Evolutionary conservation across 2,113 vertebrate species (phyloP), one percentile per base, ranked within the genome.

Genomic region (Callopanchax toddi): DNA sequence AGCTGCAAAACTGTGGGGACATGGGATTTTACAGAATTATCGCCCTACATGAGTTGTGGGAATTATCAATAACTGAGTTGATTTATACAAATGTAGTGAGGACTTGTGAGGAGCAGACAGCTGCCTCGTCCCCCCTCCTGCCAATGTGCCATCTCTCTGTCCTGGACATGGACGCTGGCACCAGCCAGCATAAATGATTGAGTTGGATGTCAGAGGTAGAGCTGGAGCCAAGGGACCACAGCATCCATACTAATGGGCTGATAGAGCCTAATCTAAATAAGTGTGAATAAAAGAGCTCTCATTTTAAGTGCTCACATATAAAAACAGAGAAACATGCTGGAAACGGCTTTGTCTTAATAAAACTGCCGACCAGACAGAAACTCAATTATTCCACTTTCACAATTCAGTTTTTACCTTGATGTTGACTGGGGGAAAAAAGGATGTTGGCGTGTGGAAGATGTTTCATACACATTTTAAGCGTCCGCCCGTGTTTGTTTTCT

Each of bases 241-340:
- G 78, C 75, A 58, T 85, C 81, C 69, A 82, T 79, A 71, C 79
- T 86, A 81, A 85, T 77, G 61, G 71, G 49, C 72, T 79, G 76
- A 81, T 64, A 64, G 70, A 77, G 74, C 69, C 67, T 81, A 76
- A 87, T 83, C 75, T 78, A 81, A 87, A 88, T 65, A 81, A 86
- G 76, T 82, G 86, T 65, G 74, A 82, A 85, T 78, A 71, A 83
- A 83, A 81, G 37, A 77, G 71, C 74, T 85, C 87, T 81, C 74
- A 77, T 63, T 70, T 61, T 26, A 62, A 83, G 68, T 67, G 73
- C 53, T 76, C 58, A 59, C 60, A 74, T 84, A 71, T 73, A 69
- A 78, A 74, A 76, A 56, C 53, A 54, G 34, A 17, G 34, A 60
- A 80, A 60, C 26, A 6, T 55, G 66, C 48, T 15, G 61, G 10